A percentile compares a stretch with the other conserved stretches of the same genome.
Evolutionary conservation across 2,797 vertebrate species (phyloP).

Genomic region (Margarornis squamiger): DNA sequence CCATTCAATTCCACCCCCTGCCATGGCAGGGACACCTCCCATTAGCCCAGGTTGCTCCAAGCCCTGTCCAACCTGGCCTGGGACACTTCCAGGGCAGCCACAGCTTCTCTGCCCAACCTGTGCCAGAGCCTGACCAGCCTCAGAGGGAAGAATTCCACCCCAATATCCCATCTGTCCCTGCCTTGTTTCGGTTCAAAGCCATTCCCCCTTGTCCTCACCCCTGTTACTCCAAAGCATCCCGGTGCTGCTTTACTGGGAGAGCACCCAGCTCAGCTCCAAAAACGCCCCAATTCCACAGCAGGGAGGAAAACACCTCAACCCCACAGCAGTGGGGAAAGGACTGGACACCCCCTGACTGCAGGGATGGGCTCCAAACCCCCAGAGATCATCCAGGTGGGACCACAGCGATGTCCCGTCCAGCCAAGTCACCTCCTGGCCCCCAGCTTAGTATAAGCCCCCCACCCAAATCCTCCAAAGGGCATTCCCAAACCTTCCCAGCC

Average conservation of each 20-base stretch:
- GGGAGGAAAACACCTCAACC: neutral
- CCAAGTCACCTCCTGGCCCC: neutral
- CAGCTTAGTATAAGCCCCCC: accelerated
- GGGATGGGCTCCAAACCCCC: neutral
- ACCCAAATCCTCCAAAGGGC: accelerated
- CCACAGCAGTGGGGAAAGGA: neutral
- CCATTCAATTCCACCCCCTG: neutral
- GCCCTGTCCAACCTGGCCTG: accelerated
- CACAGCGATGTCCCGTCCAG: accelerated
- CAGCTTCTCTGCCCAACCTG: neutral
- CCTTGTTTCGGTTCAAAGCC: neutral
- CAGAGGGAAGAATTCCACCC: accelerated
- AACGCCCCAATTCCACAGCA: too few relatives aligned
- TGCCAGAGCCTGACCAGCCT: neutral
- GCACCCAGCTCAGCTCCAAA: neutral
- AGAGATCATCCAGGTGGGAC: neutral
- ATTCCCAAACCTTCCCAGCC: accelerated
- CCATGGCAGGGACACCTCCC: neutral
- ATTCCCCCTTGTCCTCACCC: accelerated
- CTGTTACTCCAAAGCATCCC: accelerated
- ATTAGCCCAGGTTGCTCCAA: neutral
- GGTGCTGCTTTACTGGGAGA: accelerated
- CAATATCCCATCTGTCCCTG: accelerated
- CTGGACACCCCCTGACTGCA: accelerated
- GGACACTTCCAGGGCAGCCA: neutral